These are phyloP conservation scores for Napeogenes sylphis DNA, from an alignment of 2,888 invertebrate genomes.

Conservation along the genomic window DNA sequence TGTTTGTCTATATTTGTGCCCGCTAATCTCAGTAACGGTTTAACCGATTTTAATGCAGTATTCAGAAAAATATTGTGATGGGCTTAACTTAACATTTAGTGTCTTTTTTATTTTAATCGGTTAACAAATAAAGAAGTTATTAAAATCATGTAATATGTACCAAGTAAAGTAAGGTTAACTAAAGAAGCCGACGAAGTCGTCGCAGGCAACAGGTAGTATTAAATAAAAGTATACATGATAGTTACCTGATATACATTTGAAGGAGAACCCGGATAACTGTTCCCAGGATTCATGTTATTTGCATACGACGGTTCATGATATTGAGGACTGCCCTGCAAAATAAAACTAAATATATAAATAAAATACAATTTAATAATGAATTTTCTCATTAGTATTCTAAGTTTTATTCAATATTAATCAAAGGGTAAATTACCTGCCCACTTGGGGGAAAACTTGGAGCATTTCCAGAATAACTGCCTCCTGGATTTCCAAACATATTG, in stretches of 20 bases:
- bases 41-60: too few relatives aligned
- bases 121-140: too few relatives aligned
- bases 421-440: background rate
- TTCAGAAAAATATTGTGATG: too few relatives aligned
- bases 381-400: background rate
- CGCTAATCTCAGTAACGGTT: too few relatives aligned
- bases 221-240: background rate
- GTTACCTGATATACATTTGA: background rate
- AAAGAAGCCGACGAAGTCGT: too few relatives aligned
- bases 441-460: background rate
- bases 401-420: background rate
- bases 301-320: background rate
- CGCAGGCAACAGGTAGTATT: background rate
- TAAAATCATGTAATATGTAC: too few relatives aligned
- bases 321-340: background rate
- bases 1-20: too few relatives aligned
- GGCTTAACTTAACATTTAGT: too few relatives aligned
- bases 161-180: too few relatives aligned
- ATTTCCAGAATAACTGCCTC: background rate
- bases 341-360: background rate
- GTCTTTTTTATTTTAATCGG: too few relatives aligned
- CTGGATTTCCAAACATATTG: conserved; percentile 10
- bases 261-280: background rate
- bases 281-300: background rate
- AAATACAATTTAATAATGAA: background rate